A percentile compares a stretch with the other conserved stretches of the same genome.
Evolutionary conservation across 1,140 invertebrate species (phyloP).

Genomic region (Micrasema longulum): DNA sequence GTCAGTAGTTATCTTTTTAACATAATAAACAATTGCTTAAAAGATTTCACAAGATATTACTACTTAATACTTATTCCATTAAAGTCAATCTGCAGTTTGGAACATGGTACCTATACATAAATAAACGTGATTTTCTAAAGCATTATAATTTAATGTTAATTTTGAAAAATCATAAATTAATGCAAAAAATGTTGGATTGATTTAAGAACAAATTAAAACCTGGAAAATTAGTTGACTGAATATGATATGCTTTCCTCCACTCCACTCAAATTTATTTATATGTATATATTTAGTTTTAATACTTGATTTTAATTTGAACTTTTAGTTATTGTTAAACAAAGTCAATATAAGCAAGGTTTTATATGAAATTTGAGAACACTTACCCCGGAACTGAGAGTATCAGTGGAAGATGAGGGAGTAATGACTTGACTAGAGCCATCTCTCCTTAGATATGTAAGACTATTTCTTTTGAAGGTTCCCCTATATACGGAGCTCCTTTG

Average conservation of each 20-base stretch:
- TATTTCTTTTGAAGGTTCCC: conserved; percentile 58
- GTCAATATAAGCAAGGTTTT: not conserved
- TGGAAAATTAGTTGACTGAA: not conserved
- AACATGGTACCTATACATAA: no score
- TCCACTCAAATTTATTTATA: not conserved
- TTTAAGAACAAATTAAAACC: no score
- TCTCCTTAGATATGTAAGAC: conserved; percentile 66
- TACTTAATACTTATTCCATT: no score
- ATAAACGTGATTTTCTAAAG: no score
- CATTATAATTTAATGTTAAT: no score
- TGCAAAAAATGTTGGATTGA: no score
- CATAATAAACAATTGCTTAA: no score
- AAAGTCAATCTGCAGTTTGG: no score
- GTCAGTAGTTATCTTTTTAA: no score
- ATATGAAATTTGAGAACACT: conserved; percentile 39
- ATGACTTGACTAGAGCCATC: conserved; percentile 70
- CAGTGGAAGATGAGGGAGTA: conserved; percentile 67
- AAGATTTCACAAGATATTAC: no score
- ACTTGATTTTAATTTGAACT: not conserved
- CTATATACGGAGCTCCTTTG: conserved; percentile 50
- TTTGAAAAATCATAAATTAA: no score
- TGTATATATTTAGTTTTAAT: not conserved
- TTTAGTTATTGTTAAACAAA: not conserved
- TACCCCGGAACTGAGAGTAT: conserved; percentile 65
- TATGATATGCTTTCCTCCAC: not conserved